Base-by-base conservation (phyloP, 2,888 invertebrate species). In the Calliphora vomitoria region DNA sequence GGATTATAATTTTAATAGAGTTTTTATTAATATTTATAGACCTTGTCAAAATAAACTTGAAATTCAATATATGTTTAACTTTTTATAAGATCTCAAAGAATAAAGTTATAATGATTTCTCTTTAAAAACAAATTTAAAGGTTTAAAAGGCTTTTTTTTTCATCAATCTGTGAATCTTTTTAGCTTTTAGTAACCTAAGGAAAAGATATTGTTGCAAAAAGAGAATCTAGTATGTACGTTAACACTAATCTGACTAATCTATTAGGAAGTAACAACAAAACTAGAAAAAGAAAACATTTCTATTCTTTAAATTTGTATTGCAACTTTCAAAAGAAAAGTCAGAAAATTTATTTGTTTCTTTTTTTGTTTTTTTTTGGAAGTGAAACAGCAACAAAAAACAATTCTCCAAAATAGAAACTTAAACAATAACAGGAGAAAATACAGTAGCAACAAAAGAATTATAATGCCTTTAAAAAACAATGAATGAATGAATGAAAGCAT, bases 391-490 rank as follows among this genome's bases (percentile, higher is more conserved):
- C 31, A 15, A 13, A 47, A 13, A 44, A 74, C 58, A 60, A 60
- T 60, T 6, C n/a, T n/a, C n/a, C n/a, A 50, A n/a, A 50, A n/a
- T 50, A n/a, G n/a, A n/a, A 50, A 50, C 50, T 50, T 53, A 38
- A 76, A 64, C 76, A 79, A 79, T 18, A 58, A 25, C 31, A 35
- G 2, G 41, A 60, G 31, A 38, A 47, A n/a, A 18, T 62, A 11
- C 35, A 50, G 4, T 18, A 50, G 4, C 31, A 78, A 84, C 84
- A 84, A 74, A 84, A 69, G 68, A 75, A 85, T 85, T 80, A 44
- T 31, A 20, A 53, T 69, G n/a, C 4, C 50, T 55, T 68, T 53
- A 41, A 60, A 60, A 53, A 80, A 18, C 35, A 74, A 74, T 13
- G 41, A 69, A 31, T 35, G 18, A 68, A 50, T 69, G 50, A 74